A percentile compares a stretch with the other conserved stretches of the same genome.
phyloP scores from a whole-genome alignment of 2,113 vertebrate genomes.

The Anolis carolinensis region DNA sequence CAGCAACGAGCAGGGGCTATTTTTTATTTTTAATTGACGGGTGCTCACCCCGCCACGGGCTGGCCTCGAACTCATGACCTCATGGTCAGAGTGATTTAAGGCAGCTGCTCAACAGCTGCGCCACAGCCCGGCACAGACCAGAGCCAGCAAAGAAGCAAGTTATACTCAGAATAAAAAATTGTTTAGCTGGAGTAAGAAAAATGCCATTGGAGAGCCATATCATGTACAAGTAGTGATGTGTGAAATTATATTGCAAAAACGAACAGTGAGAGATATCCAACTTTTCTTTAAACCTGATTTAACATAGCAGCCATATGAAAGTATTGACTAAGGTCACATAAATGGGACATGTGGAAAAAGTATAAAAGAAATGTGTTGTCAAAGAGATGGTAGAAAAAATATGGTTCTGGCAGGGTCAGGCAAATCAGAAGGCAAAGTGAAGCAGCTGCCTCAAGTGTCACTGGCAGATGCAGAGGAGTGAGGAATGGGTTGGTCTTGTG shows the following conservation, averaged over 20 bases:
- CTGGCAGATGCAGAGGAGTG: neutral
- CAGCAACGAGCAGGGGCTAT: too few relatives aligned
- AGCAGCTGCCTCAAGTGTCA: neutral
- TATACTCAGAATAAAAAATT: neutral
- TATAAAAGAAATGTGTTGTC: neutral
- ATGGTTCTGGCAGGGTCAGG: neutral
- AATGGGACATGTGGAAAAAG: too few relatives aligned
- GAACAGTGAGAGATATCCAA: slow-evolving; percentile 20
- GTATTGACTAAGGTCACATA: slow-evolving; percentile 25
- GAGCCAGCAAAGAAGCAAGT: neutral
- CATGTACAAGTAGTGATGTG: slow-evolving; percentile 12
- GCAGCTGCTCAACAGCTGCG: too few relatives aligned
- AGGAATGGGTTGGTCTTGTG: neutral
- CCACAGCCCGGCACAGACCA: neutral
- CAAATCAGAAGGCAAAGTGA: neutral
- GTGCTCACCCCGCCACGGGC: too few relatives aligned
- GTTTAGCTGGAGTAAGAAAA: neutral
- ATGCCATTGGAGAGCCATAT: neutral
- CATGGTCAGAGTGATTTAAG: too few relatives aligned
- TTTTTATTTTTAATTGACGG: too few relatives aligned
- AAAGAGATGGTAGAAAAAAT: neutral
- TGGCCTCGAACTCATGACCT: too few relatives aligned
- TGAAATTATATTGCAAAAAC: slow-evolving; percentile 41
- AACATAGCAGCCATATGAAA: neutral
- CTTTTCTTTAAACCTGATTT: slow-evolving; percentile 4